A percentile compares a stretch with the other conserved stretches of the same genome.
These are phyloP conservation scores for Drosophila kanapiae DNA, from an alignment of 1,140 invertebrate species.

Conservation along the genomic window DNA sequence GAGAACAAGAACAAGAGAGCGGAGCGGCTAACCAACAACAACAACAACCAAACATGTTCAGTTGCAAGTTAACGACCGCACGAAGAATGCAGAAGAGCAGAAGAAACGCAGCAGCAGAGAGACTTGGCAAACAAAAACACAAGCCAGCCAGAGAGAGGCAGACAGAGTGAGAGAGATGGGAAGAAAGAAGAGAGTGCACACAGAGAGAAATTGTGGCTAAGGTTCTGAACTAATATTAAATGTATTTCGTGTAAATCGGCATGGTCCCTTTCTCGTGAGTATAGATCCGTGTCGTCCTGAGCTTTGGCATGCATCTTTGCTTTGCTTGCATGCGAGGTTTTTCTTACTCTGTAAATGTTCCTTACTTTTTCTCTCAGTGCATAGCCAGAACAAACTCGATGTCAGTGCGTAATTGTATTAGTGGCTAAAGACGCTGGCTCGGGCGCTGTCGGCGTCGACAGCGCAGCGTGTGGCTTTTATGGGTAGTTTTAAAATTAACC, in stretches of 20 bases:
- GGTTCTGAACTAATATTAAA: neutral
- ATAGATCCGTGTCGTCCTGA: too few species aligned
- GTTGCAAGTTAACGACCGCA: conserved; percentile 77
- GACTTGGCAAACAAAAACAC: conserved; percentile 59
- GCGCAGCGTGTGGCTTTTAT: conserved; percentile 73
- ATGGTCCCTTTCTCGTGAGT: too few species aligned
- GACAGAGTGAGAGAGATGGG: conserved; percentile 9
- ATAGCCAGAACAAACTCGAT: conserved; percentile 46
- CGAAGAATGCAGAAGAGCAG: conserved; percentile 68
- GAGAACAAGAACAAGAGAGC: conserved; percentile 20
- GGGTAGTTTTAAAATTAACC: conserved; percentile 83
- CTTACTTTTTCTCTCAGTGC: conserved; percentile 7
- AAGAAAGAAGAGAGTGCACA: conserved; percentile 18
- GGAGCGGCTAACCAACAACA: conserved; percentile 23
- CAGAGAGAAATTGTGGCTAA: neutral
- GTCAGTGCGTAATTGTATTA: conserved; percentile 53
- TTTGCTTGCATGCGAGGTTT: too few species aligned
- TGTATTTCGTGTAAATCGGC: too few species aligned
- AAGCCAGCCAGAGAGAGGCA: conserved; percentile 24
- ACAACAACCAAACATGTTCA: conserved; percentile 66
- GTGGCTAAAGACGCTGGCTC: conserved; percentile 56
- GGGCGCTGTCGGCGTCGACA: conserved; percentile 4
- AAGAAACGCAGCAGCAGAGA: conserved; percentile 46
- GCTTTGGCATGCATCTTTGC: too few species aligned
- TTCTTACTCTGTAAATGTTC: neutral